Evolutionary conservation across 2,113 vertebrate genomes (phyloP).

Genomic region (Epinephelus lanceolatus): DNA sequence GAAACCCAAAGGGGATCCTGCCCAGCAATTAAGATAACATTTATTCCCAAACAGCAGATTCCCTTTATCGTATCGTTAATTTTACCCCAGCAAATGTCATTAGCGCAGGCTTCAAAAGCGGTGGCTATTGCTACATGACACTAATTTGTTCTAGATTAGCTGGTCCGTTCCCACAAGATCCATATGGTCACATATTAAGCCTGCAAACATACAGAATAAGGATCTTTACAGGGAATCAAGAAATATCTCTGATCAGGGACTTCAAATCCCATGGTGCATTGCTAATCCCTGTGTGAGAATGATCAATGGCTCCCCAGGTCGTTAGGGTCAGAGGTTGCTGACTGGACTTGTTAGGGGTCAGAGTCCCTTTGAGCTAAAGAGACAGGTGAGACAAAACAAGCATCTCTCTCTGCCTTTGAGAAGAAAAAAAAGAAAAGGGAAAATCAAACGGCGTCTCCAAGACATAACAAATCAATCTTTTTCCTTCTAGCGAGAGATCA

Average conservation of each 20-base stretch:
- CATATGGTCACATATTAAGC: constrained; percentile 27
- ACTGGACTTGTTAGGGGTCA: constrained; percentile 71
- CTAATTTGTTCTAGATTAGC: constrained; percentile 53
- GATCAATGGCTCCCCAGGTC: constrained; percentile 57
- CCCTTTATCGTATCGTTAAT: constrained; percentile 55
- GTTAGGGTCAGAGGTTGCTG: constrained; percentile 61
- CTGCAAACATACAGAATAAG: constrained; percentile 3
- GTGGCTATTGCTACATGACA: constrained; percentile 43
- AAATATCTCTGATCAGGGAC: constrained; percentile 25
- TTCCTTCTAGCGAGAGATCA: constrained; percentile 51
- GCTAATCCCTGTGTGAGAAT: constrained; percentile 37
- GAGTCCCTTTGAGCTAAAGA: constrained; percentile 52
- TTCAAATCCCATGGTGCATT: constrained; percentile 67
- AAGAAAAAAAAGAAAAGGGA: constrained; percentile 8
- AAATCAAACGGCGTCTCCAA: constrained; percentile 46
- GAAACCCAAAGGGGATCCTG: constrained; percentile 47
- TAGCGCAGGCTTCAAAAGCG: constrained; percentile 37
- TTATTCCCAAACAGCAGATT: constrained; percentile 57
- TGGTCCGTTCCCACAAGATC: constrained; percentile 19
- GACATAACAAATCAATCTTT: constrained; percentile 73
- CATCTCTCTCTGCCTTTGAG: constrained; percentile 30
- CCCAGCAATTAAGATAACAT: constrained; percentile 70
- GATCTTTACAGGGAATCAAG: background rate
- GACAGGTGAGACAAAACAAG: constrained; percentile 73
- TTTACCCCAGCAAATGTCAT: constrained; percentile 61